These are phyloP conservation scores for Tetranychus urticae DNA, from an alignment of 1,140 invertebrate genomes.

Conservation along the genomic window DNA sequence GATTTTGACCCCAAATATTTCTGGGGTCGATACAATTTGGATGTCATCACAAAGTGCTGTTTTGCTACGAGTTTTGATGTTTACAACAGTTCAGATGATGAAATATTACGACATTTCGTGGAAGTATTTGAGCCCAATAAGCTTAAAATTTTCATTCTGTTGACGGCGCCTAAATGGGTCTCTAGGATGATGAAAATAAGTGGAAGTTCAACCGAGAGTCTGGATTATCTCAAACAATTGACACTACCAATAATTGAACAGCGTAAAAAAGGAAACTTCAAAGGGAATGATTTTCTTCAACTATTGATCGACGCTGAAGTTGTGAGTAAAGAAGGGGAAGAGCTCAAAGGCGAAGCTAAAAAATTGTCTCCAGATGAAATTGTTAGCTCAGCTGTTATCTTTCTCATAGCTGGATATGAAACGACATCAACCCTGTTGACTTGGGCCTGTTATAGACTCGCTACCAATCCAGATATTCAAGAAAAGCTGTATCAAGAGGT, in stretches of 20 bases:
- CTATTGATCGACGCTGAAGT: not conserved
- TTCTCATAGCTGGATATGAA: conserved; percentile 40
- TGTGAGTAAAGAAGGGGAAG: not conserved
- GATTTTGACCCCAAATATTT: not conserved
- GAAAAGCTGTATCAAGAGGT: no score
- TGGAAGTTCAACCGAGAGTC: not conserved
- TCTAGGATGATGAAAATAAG: not conserved
- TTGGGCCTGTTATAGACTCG: no score
- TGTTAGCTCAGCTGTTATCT: conserved; percentile 33
- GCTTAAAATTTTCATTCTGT: not conserved
- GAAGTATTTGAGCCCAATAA: not conserved
- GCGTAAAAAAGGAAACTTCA: not conserved
- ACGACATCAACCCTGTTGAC: conserved; percentile 24
- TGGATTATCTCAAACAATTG: not conserved
- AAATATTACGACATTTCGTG: conserved; percentile 2
- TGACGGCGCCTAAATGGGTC: not conserved
- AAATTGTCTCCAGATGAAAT: conserved; percentile 26
- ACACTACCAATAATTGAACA: not conserved
- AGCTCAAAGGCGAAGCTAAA: not conserved
- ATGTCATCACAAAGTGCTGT: conserved; percentile 31
- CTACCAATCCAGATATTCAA: no score
- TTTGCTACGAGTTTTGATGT: conserved; percentile 29
- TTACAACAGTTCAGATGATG: conserved; percentile 21
- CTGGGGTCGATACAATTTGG: conserved; percentile 26
- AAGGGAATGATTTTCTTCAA: not conserved